Base-by-base conservation (phyloP, 2,113 vertebrate genomes). In the Macrotis lagotis region DNA sequence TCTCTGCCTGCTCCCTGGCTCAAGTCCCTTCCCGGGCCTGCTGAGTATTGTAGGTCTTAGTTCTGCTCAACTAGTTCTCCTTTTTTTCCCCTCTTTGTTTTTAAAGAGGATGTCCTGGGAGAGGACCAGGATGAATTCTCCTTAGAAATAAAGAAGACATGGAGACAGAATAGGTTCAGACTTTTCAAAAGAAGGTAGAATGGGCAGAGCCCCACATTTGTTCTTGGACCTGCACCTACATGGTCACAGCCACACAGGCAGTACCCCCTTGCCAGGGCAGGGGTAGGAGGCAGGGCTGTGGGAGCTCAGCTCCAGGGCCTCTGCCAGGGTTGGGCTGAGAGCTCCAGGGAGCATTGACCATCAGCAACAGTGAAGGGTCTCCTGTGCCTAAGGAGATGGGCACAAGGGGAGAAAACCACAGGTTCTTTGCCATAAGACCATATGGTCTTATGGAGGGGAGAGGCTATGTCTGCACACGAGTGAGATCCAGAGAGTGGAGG, bases 181-280 rank as follows among this genome's bases (percentile, higher is more conserved):
- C 66, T 22, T 44, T 14, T 31, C 10, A 74, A 74, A 22, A 74
- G 66, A 44, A 66, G 37, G 66, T 44, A 16, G 66, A 44, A 6
- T 24, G n/a, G 19, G 66, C 7, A 83, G 14, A 22, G 66, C 6
- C 66, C 22, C 0, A 19, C 16, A 0, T n/a, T 16, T 0, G n/a
- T 22, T 22, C 37, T 7, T 2, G 8, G 16, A 19, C 37, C 66
- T 19, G 37, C 59, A 37, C 53, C 25, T 53, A 8, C 25, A 26
- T 37, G 31, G 12, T 37, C 59, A 37, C 3, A 14, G 37, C 16
- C 37, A 19, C 37, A 4, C 14, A 74, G 3, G 37, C 1, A 37
- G 37, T 37, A 3, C 55, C 28, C 28, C 25, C 0, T 52, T 52
- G 51, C 25, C 52, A 4, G 25, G 52, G 52, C n/a, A n/a, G 25